Percentiles rank a stretch among this genome's conserved stretches.
Conservation (phyloP, 1,140 invertebrate genomes). For the Cotesia vestalis region DNA sequence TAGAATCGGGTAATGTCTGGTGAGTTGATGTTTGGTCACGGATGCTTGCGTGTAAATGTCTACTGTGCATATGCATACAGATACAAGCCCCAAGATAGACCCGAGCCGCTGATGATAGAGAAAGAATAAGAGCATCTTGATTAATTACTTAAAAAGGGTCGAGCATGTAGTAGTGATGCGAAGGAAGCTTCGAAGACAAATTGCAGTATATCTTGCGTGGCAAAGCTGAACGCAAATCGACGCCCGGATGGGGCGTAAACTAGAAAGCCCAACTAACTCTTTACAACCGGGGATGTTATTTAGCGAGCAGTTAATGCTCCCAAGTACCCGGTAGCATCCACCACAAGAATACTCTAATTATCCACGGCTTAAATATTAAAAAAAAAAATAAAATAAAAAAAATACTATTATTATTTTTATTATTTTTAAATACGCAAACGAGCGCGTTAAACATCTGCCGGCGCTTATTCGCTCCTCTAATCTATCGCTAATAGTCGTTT, state of each 20-base stretch:
- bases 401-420: constrained; percentile 22
- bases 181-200: constrained; percentile 29
- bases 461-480: not conserved
- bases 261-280: not conserved
- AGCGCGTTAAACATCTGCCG: constrained; percentile 37
- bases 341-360: constrained; percentile 19
- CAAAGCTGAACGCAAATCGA: constrained; percentile 16
- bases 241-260: constrained; percentile 29
- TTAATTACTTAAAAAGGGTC: constrained; percentile 31
- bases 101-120: not conserved
- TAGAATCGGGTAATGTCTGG: not conserved
- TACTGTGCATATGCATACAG: constrained; percentile 1
- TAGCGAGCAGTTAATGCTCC: constrained; percentile 12
- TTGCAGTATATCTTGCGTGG: constrained; percentile 29
- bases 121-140: constrained; percentile 19
- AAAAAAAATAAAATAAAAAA: too few species aligned
- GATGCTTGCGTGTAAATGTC: constrained; percentile 19
- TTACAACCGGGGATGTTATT: constrained; percentile 7
- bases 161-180: not conserved
- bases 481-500: constrained; percentile 7
- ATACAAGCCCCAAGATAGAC: not conserved
- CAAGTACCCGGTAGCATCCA: constrained; percentile 7
- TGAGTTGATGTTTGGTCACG: not conserved
- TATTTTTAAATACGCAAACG: constrained; percentile 20
- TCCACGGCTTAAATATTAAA: constrained; percentile 14